Evolutionary conservation across 1,140 invertebrate genomes (phyloP).

Genomic region (Eulimnadia texana): DNA sequence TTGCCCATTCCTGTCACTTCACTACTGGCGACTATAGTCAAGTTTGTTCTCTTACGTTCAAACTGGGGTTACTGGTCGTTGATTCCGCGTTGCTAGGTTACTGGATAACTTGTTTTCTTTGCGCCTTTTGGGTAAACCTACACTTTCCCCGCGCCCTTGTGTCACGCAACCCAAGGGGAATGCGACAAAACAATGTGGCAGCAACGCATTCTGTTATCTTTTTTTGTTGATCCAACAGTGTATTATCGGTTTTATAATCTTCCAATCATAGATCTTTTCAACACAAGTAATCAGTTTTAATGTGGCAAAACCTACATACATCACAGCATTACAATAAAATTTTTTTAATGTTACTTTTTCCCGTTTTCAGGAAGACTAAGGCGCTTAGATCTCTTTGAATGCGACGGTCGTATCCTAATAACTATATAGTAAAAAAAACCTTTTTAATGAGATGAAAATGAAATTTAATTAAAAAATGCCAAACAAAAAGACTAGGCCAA

Average conservation of each 20-base stretch:
- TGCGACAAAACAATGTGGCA: too few relatives aligned
- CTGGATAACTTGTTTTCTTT: not conserved
- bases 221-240: too few relatives aligned
- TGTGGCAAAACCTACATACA: too few relatives aligned
- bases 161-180: too few relatives aligned
- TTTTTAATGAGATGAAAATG: not conserved
- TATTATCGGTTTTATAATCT: too few relatives aligned
- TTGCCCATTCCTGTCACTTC: conserved; percentile 20
- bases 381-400: not conserved
- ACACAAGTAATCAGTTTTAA: too few relatives aligned
- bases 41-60: not conserved
- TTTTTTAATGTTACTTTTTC: too few relatives aligned
- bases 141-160: not conserved
- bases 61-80: not conserved
- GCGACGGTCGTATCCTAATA: not conserved
- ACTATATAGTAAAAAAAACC: not conserved
- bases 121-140: not conserved
- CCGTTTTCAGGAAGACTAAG: not conserved
- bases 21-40: not conserved
- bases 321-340: too few relatives aligned
- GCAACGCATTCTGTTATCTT: too few relatives aligned
- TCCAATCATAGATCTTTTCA: too few relatives aligned
- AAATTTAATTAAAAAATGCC: not conserved
- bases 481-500: not conserved
- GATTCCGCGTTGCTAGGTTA: not conserved